Percentiles rank a stretch among this genome's conserved stretches.
Evolutionary conservation across 2,797 vertebrate genomes (phyloP).

Genomic region (Diplodus puntazzo): DNA sequence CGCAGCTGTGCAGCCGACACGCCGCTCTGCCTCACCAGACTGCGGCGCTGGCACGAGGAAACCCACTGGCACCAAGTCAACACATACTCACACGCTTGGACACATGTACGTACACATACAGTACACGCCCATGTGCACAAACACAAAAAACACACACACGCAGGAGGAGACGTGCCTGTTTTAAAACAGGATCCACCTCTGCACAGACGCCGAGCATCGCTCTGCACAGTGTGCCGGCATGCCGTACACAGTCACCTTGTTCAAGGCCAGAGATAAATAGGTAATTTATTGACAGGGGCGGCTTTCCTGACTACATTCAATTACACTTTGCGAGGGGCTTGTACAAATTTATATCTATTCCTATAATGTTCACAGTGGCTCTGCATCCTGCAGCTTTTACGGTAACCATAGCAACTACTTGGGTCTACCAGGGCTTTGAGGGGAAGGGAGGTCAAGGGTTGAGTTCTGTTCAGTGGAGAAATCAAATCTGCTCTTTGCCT

Average conservation of each 20-base stretch:
- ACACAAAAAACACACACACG: background rate
- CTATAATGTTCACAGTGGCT: constrained; percentile 57
- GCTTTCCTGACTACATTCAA: constrained; percentile 60
- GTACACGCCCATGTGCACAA: constrained; percentile 3
- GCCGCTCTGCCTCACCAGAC: constrained; percentile 72
- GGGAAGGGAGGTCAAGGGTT: constrained; percentile 80
- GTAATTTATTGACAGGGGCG: constrained; percentile 68
- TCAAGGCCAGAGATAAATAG: constrained; percentile 74
- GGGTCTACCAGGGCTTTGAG: constrained; percentile 67
- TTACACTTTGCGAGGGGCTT: constrained; percentile 52
- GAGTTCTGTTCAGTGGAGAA: constrained; percentile 79
- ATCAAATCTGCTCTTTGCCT: constrained; percentile 80
- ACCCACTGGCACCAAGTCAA: constrained; percentile 69
- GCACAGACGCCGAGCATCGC: constrained; percentile 22
- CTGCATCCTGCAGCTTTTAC: constrained; percentile 65
- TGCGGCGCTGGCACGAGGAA: constrained; percentile 68
- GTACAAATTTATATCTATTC: constrained; percentile 62
- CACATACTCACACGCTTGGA: constrained; percentile 51
- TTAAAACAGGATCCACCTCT: constrained; percentile 57
- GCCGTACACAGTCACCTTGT: constrained; percentile 65
- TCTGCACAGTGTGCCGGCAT: constrained; percentile 35
- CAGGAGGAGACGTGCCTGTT: constrained; percentile 47
- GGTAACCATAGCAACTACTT: constrained; percentile 83
- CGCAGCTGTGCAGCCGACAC: constrained; percentile 75
- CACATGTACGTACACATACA: constrained; percentile 58